Percentiles rank a stretch among this genome's conserved stretches.
Evolutionary conservation across 2,113 vertebrate species (phyloP).

Genomic region (Forbesichthys agassizii): DNA sequence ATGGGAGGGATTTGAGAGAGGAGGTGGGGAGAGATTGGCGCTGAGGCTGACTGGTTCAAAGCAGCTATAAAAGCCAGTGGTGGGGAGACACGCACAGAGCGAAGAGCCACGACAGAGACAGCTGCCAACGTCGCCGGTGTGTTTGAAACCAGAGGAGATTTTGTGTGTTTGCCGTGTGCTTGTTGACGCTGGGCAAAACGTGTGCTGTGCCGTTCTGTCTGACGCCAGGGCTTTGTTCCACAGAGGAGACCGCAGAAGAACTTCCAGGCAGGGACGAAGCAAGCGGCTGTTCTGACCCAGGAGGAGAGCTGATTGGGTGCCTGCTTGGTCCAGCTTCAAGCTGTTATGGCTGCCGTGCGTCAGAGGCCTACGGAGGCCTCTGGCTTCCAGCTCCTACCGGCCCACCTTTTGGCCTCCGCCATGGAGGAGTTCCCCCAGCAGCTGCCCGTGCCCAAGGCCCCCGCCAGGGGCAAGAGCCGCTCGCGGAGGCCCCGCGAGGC

Average conservation of each 20-base stretch:
- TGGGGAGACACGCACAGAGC: constrained; percentile 11
- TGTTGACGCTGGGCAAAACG: constrained; percentile 15
- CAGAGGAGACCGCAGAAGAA: background rate
- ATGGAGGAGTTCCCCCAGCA: constrained; percentile 92
- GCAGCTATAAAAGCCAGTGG: constrained; percentile 68
- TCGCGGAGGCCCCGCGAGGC: constrained; percentile 85
- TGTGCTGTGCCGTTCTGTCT: constrained; percentile 8
- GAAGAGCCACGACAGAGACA: background rate
- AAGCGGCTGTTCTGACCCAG: background rate
- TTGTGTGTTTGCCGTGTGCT: constrained; percentile 15
- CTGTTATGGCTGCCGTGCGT: constrained; percentile 80
- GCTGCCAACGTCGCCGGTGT: no score
- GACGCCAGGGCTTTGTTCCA: constrained; percentile 13
- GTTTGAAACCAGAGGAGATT: background rate
- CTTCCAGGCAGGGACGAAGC: background rate
- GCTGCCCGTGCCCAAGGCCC: constrained; percentile 77
- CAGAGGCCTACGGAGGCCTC: constrained; percentile 78
- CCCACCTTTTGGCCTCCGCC: constrained; percentile 77
- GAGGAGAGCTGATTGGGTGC: background rate
- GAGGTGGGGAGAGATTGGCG: constrained; percentile 17
- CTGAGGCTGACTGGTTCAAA: constrained; percentile 40
- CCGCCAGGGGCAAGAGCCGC: constrained; percentile 79
- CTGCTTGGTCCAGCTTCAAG: constrained; percentile 3
- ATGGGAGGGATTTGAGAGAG: constrained; percentile 33
- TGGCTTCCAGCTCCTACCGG: constrained; percentile 84